Base-by-base conservation (phyloP, 2,888 invertebrate species). In the Rhopalosiphum nymphaeae region DNA sequence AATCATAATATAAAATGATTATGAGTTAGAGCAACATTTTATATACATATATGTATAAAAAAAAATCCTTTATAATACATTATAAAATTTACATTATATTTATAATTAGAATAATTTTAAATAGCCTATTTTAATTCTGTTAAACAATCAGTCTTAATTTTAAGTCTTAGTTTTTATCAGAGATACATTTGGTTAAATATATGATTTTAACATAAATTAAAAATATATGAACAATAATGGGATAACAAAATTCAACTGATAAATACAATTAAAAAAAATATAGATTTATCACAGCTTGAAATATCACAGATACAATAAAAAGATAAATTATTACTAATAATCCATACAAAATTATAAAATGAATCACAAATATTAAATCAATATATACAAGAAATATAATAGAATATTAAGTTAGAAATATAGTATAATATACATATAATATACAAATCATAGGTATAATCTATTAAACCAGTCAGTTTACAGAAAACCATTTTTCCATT, bases 261-360 rank as follows among this genome's bases (percentile, higher is more conserved):
- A 57, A 89, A n/a, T 91, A 56, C 9, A 84, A 53, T n/a, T 26
- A 44, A 29, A 84, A 29, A 29, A 29, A 67, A 61, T n/a, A n/a
- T n/a, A 84, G 5, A 29, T 11, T 44, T 29, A 90, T 11, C 21
- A 36, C 44, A 56, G 21, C 16, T 84, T 42, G 44, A n/a, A 56
- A 91, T 85, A 91, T 91, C 36, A 91, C 53, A 85, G 56, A 85
- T 84, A 56, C 42, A 10, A 46, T 29, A n/a, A 91, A 46, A 84
- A 11, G 16, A 36, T 78, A 21, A 78, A 78, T 36, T 78, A 16
- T 16, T 67, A 29, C 44, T 67, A 61, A 89, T 61, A 89, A 61
- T 46, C 36, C 26, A 84, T 21, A 44, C 10, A 85, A 85, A 29
- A 85, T 85, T 84, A 85, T 42, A 26, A 36, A 21, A 9, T 78